phyloP scores from a whole-genome alignment of 2,797 vertebrate species.

The Sparidentex hasta region DNA sequence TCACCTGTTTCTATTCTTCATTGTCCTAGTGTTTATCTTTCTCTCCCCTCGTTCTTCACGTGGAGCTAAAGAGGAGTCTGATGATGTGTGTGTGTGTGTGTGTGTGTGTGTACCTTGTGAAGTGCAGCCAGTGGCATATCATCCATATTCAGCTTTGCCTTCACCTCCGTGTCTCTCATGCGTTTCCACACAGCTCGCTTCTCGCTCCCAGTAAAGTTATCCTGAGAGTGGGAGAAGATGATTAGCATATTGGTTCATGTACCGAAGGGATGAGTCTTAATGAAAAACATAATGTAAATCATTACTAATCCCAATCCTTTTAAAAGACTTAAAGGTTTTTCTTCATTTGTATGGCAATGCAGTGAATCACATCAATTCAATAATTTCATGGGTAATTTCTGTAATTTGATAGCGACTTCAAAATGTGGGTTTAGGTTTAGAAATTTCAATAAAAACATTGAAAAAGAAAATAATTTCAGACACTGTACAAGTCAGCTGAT shows the following conservation, averaged over 20 bases:
- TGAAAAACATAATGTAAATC: too few relatives aligned
- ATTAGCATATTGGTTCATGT: not conserved
- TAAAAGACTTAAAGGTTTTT: not conserved
- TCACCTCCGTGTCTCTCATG: conserved; percentile 75
- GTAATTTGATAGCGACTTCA: too few relatives aligned
- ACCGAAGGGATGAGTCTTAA: too few relatives aligned
- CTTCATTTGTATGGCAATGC: not conserved
- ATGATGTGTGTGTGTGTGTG: conserved; percentile 40
- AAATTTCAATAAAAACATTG: too few relatives aligned
- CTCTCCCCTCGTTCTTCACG: not conserved
- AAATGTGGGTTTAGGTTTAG: too few relatives aligned
- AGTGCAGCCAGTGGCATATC: conserved; percentile 80
- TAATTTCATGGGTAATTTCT: too few relatives aligned
- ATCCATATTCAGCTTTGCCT: conserved; percentile 65
- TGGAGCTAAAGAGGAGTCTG: conserved; percentile 19
- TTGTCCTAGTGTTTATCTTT: conserved; percentile 25
- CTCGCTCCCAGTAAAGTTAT: conserved; percentile 52
- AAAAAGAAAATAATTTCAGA: too few relatives aligned
- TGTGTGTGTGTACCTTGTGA: conserved; percentile 79
- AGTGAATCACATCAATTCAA: too few relatives aligned
- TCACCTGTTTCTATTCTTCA: conserved; percentile 24
- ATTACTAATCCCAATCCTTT: too few relatives aligned
- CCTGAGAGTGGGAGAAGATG: conserved; percentile 56
- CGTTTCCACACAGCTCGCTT: conserved; percentile 74
- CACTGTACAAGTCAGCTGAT: too few relatives aligned